Evolutionary conservation across 2,797 vertebrate species (phyloP).

Genomic region (Rhinogobio ventralis): DNA sequence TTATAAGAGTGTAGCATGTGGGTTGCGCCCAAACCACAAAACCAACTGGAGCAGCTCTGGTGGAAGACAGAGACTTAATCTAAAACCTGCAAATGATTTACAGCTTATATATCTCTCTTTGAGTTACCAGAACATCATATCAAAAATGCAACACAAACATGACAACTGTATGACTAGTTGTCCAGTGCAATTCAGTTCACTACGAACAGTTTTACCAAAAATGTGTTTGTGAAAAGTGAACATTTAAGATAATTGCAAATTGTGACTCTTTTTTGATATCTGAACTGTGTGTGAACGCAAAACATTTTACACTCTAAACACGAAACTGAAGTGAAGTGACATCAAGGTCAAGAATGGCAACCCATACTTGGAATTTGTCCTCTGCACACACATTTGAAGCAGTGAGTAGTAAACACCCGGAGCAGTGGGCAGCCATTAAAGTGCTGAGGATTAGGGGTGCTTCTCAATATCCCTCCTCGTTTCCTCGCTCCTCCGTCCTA

Average conservation of each 20-base stretch:
- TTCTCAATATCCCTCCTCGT: no score
- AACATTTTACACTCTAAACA: conserved; percentile 3
- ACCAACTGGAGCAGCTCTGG: background rate
- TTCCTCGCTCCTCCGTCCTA: no score
- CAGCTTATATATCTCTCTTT: background rate
- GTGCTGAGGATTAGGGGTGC: no score
- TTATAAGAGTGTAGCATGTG: background rate
- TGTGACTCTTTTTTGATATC: background rate
- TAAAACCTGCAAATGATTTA: background rate
- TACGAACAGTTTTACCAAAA: background rate
- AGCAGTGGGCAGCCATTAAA: no score
- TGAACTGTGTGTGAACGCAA: background rate
- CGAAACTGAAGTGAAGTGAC: background rate
- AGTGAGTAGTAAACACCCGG: no score
- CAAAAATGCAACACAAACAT: background rate
- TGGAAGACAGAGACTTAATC: background rate
- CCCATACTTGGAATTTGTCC: no score
- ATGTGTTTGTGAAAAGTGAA: background rate
- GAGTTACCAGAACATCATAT: background rate
- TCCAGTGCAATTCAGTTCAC: background rate
- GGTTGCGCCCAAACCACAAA: background rate
- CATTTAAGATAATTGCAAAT: background rate
- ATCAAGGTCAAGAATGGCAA: no score
- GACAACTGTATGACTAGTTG: background rate
- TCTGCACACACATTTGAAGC: no score